Evolutionary conservation across 92 coral and sea anemone species (phyloP).

Genomic region (Palythoa heliodiscus): DNA sequence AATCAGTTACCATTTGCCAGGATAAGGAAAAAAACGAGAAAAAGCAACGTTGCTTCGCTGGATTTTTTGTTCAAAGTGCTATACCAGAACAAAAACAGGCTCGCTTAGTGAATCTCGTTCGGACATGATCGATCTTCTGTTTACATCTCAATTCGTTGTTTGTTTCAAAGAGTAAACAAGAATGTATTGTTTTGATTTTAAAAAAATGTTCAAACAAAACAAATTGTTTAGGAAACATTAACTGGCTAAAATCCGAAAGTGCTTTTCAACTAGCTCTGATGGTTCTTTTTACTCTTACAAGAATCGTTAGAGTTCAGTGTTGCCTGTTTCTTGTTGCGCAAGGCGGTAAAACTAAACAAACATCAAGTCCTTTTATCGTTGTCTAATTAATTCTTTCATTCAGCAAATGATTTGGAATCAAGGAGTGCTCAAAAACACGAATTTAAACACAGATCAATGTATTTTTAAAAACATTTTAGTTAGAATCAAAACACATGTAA

Average conservation of each 20-base stretch:
- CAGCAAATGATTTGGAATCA: neutral
- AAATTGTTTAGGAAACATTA: neutral
- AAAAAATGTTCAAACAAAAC: neutral
- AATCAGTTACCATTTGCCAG: neutral
- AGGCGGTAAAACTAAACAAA: too few relatives aligned
- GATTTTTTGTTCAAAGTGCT: neutral
- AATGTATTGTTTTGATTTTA: neutral
- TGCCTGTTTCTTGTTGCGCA: neutral
- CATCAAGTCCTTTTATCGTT: too few relatives aligned
- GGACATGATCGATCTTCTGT: neutral
- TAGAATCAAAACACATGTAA: slow-evolving; percentile 26
- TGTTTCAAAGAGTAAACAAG: neutral
- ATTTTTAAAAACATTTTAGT: neutral
- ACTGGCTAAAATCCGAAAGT: too few relatives aligned
- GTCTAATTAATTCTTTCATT: neutral
- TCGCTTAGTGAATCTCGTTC: neutral
- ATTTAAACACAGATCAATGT: slow-evolving; percentile 14
- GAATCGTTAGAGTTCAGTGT: neutral
- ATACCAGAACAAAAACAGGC: too few relatives aligned
- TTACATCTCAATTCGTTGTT: neutral
- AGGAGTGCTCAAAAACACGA: neutral
- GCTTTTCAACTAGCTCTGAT: neutral
- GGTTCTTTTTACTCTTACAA: neutral
- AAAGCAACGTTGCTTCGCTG: neutral
- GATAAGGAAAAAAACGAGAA: too few relatives aligned